Conservation (phyloP, 2,797 vertebrate species). For the Tolypeutes matacus region DNA sequence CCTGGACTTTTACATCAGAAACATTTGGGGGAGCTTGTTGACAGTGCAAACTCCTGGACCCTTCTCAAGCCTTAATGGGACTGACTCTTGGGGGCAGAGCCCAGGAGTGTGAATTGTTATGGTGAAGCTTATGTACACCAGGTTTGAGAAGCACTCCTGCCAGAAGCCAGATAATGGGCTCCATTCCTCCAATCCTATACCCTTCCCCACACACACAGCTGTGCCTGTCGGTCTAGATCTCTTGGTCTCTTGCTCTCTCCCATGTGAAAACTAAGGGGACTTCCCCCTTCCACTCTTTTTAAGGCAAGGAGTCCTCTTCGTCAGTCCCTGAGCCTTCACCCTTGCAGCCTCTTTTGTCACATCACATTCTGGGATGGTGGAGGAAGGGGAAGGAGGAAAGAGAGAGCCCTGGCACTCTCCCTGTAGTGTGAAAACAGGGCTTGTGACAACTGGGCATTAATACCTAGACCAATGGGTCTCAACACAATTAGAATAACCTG, state of each 20-base stretch:
- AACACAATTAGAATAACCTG: neutral
- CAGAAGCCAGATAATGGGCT: neutral
- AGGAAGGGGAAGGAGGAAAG: neutral
- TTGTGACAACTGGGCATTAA: neutral
- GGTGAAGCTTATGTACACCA: fast-evolving
- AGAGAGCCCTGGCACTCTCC: neutral
- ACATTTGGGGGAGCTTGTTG: neutral
- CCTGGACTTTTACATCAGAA: neutral
- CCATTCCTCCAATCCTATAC: neutral
- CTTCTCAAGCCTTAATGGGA: neutral
- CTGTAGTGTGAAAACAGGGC: neutral
- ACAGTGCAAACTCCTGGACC: neutral
- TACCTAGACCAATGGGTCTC: neutral
- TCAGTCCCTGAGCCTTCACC: neutral
- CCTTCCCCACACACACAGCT: neutral
- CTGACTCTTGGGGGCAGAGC: neutral
- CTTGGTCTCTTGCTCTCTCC: neutral
- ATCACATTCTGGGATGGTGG: neutral
- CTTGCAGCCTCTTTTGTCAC: neutral
- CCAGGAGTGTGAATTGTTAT: neutral
- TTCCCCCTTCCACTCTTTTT: neutral
- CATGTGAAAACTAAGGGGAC: neutral
- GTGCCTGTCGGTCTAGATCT: neutral
- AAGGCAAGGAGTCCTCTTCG: neutral
- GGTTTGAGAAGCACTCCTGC: too few relatives aligned